Conservation (phyloP, 2,113 vertebrate species). For the Hippoglossus stenolepis region DNA sequence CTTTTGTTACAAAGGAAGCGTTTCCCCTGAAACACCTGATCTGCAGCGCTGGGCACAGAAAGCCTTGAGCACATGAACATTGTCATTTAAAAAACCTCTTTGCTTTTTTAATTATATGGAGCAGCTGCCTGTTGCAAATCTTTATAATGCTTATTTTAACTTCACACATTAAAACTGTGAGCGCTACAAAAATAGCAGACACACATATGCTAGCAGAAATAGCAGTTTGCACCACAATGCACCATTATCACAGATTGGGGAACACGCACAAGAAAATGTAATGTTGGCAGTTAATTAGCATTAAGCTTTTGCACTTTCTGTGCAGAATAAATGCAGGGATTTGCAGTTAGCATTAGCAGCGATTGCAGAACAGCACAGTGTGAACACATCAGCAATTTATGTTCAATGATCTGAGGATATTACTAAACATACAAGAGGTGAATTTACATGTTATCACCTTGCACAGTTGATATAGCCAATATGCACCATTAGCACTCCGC, state of each 20-base stretch:
- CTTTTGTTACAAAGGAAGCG: slow-evolving; percentile 33
- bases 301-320: slow-evolving; percentile 5
- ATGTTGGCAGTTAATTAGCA: background rate
- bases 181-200: background rate
- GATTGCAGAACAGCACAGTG: background rate
- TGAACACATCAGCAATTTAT: background rate
- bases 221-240: background rate
- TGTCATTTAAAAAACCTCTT: slow-evolving; percentile 34
- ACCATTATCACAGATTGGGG: slow-evolving; percentile 3
- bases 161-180: background rate
- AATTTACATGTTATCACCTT: background rate
- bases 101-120: background rate
- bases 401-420: background rate
- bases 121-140: slow-evolving; percentile 13
- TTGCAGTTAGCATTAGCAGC: background rate
- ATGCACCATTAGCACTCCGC: no score
- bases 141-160: background rate
- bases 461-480: background rate
- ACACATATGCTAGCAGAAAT: background rate
- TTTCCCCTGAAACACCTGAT: slow-evolving; percentile 33
- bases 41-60: slow-evolving; percentile 23
- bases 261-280: background rate
- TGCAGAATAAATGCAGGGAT: background rate
- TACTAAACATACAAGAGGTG: background rate
- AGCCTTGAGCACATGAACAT: slow-evolving; percentile 4